These are phyloP conservation scores for Dastarcus helophoroides DNA, from an alignment of 2,888 invertebrate species.

Conservation along the genomic window DNA sequence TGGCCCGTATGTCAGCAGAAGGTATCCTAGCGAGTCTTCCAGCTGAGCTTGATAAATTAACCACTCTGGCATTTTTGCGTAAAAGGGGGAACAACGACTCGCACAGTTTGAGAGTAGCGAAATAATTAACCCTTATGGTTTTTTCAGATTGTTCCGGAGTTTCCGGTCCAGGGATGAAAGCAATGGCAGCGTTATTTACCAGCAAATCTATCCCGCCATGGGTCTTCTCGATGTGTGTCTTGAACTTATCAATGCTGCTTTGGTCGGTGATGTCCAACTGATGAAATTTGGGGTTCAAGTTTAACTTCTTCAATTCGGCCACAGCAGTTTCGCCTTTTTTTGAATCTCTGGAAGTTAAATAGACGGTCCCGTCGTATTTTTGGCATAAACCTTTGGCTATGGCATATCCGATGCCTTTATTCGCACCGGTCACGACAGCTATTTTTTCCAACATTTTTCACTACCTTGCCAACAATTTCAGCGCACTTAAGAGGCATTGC, in stretches of 20 bases:
- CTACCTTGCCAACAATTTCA: slow-evolving; percentile 2
- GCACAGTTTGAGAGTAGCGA: slow-evolving; percentile 50
- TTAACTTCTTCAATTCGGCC: slow-evolving; percentile 43
- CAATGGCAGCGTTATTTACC: slow-evolving; percentile 67
- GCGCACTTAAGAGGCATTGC: too few relatives aligned
- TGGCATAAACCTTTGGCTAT: slow-evolving; percentile 55
- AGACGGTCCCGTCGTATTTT: slow-evolving; percentile 55
- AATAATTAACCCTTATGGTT: slow-evolving; percentile 60
- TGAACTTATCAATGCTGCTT: slow-evolving; percentile 46
- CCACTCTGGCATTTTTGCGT: slow-evolving; percentile 56
- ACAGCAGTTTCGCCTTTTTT: slow-evolving; percentile 48
- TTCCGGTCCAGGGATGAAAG: too few relatives aligned
- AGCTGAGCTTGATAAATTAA: slow-evolving; percentile 61
- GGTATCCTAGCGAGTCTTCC: slow-evolving; percentile 53
- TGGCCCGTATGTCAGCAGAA: slow-evolving; percentile 42
- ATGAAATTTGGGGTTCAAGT: slow-evolving; percentile 47
- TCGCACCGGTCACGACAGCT: slow-evolving; percentile 59
- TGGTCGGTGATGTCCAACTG: slow-evolving; percentile 56
- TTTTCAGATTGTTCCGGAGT: slow-evolving; percentile 55
- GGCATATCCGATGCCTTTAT: slow-evolving; percentile 59
- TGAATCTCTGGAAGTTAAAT: slow-evolving; percentile 54
- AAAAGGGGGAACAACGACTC: slow-evolving; percentile 60
- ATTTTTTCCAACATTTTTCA: neutral
- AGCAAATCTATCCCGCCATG: slow-evolving; percentile 60
- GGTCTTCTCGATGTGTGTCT: slow-evolving; percentile 45